Percentiles rank a stretch among this genome's conserved stretches.
Evolutionary conservation across 2,113 vertebrate genomes (phyloP).

Genomic region (Silurus meridionalis): DNA sequence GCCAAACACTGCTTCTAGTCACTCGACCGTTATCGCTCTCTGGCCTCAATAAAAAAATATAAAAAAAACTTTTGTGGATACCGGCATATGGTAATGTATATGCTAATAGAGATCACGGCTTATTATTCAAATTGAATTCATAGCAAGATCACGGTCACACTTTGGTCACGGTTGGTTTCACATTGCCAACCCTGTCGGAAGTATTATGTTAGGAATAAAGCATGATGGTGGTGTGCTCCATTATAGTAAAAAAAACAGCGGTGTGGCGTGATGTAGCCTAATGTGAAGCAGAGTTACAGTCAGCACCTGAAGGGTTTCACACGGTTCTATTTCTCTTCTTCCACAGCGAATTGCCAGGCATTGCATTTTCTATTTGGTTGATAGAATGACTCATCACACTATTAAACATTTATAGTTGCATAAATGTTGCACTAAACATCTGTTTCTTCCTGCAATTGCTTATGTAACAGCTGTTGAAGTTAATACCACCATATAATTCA

Average conservation of each 20-base stretch:
- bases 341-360: not conserved
- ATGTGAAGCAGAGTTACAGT: not conserved
- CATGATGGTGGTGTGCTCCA: not conserved
- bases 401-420: not conserved
- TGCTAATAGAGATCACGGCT: conserved; percentile 1
- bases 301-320: not conserved
- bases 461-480: not conserved
- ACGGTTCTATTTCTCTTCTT: not conserved
- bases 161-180: not conserved
- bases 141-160: not conserved
- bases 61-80: not conserved
- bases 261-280: not conserved
- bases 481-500: not conserved
- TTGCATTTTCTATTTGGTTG: not conserved
- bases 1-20: not conserved
- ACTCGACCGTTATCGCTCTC: not conserved
- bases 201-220: not conserved
- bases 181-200: not conserved
- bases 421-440: not conserved
- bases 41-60: not conserved
- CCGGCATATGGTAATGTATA: not conserved
- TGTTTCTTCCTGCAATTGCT: not conserved
- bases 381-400: not conserved
- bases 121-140: not conserved
- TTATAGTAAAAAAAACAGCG: not conserved